Evolutionary conservation across 2,797 vertebrate species (phyloP).

Genomic region (Enteromius anoplus): DNA sequence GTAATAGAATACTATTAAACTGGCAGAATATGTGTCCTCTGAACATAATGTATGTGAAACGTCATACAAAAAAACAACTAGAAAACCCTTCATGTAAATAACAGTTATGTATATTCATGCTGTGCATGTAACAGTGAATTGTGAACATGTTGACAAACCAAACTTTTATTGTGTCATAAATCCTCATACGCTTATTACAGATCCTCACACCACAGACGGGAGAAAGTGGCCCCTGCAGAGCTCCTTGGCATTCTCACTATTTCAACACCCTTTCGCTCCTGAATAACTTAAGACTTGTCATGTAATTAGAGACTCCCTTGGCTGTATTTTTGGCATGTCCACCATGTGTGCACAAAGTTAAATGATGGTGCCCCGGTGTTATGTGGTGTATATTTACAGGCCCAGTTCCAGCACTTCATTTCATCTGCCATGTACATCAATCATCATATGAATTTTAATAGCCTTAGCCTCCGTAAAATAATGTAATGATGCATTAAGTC

Average conservation of each 20-base stretch:
- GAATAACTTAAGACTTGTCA: conserved; percentile 16
- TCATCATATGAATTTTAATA: conserved; percentile 15
- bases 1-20: too few relatives aligned
- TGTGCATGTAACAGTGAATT: conserved; percentile 2
- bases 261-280: conserved; percentile 37
- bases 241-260: conserved; percentile 44
- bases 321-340: conserved; percentile 48
- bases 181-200: background rate
- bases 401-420: background rate
- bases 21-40: too few relatives aligned
- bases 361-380: background rate
- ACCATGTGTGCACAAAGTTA: conserved; percentile 28
- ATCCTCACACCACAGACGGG: conserved; percentile 19
- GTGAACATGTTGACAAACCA: conserved; percentile 16
- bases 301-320: conserved; percentile 35
- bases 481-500: background rate
- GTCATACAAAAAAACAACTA: background rate
- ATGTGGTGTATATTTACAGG: conserved; percentile 10
- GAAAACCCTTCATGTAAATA: background rate
- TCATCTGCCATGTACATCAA: conserved; percentile 12
- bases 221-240: conserved; percentile 12
- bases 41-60: background rate
- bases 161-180: conserved; percentile 33
- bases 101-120: background rate
- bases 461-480: too few relatives aligned